Evolutionary conservation across 2,113 vertebrate species (phyloP).

Genomic region (Amazona vittata): DNA sequence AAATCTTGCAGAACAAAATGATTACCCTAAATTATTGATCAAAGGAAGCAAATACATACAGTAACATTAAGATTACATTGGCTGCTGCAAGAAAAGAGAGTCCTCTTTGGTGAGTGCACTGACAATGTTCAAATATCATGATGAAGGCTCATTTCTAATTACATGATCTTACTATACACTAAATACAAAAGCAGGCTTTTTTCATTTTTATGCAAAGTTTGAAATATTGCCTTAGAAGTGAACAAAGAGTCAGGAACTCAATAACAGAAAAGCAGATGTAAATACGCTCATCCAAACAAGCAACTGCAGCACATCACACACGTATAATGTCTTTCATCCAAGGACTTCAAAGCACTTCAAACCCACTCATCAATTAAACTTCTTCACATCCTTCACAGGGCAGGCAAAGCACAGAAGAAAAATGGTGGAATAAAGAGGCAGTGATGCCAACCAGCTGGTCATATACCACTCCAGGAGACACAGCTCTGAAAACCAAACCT

Average conservation of each 20-base stretch:
- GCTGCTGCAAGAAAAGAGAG: background rate
- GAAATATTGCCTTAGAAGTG: background rate
- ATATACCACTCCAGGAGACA: fast-evolving
- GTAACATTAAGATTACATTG: background rate
- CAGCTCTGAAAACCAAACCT: background rate
- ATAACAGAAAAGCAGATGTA: background rate
- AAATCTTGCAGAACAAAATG: conserved; percentile 35
- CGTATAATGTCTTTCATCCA: background rate
- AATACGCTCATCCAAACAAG: background rate
- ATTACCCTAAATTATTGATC: conserved; percentile 47
- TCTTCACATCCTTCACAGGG: background rate
- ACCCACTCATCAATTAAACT: background rate
- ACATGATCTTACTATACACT: background rate
- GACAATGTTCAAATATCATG: background rate
- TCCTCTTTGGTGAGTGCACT: background rate
- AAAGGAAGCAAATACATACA: background rate
- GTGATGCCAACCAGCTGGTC: background rate
- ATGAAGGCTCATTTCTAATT: background rate
- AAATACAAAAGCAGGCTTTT: background rate
- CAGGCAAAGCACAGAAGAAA: background rate
- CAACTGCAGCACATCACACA: background rate
- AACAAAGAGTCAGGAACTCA: background rate
- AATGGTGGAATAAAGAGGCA: fast-evolving
- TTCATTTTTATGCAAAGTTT: background rate
- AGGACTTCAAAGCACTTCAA: background rate